These are phyloP conservation scores for Phymastichus coffea DNA, from an alignment of 1,140 invertebrate species.

Conservation along the genomic window DNA sequence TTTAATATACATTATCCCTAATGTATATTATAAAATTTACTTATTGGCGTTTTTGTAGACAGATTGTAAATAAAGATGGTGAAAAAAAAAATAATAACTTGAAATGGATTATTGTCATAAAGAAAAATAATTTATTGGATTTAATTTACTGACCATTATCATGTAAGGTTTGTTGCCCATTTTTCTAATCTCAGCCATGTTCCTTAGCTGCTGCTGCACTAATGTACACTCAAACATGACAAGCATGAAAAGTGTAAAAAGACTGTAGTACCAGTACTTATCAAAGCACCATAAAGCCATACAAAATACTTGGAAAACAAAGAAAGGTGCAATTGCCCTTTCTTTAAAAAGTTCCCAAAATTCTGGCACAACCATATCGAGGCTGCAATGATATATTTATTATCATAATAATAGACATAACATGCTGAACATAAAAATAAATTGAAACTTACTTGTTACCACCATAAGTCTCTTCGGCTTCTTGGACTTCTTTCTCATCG, in stretches of 20 bases:
- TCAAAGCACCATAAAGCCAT: constrained; percentile 98
- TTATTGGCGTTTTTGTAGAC: too few relatives aligned
- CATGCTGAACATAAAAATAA: background rate
- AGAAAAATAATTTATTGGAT: too few relatives aligned
- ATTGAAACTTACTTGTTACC: constrained; percentile 79
- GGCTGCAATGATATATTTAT: constrained; percentile 53
- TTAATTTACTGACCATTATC: constrained; percentile 74
- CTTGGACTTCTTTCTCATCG: constrained; percentile 74
- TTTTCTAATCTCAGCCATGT: constrained; percentile 99
- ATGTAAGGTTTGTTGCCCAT: constrained; percentile 98
- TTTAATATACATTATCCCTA: background rate
- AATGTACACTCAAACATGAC: constrained; percentile 97
- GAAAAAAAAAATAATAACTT: background rate
- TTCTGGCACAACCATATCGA: constrained; percentile 90
- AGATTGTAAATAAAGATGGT: too few relatives aligned
- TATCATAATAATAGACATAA: background rate
- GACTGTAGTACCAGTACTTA: constrained; percentile 97
- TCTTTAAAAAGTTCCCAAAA: constrained; percentile 97
- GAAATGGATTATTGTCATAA: background rate
- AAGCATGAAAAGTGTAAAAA: constrained; percentile 97
- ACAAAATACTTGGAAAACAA: constrained; percentile 92
- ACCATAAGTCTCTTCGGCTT: constrained; percentile 80
- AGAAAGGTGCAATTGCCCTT: constrained; percentile 97
- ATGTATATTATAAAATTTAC: background rate
- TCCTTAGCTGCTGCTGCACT: constrained; percentile 95